Percentiles rank a stretch among this genome's conserved stretches.
These are phyloP conservation scores for Atopsyche davidsoni DNA, from an alignment of 1,140 invertebrate species.

Conservation along the genomic window DNA sequence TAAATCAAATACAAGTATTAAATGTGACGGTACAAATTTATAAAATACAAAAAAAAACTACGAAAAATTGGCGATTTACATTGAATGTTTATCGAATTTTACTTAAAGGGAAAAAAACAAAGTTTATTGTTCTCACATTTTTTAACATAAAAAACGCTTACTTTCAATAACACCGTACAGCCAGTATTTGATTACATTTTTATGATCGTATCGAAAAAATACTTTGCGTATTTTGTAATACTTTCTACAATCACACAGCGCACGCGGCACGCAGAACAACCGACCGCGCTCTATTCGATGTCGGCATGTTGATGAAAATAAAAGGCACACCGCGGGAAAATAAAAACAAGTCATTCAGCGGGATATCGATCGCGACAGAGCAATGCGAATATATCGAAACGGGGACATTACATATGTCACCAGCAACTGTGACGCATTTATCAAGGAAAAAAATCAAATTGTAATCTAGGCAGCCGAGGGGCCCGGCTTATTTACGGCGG, in stretches of 20 bases:
- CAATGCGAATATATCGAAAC: conserved; percentile 16
- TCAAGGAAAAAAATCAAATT: conserved; percentile 30
- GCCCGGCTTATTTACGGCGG: conserved; percentile 16
- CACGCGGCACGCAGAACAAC: background rate
- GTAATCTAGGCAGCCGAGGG: conserved; percentile 21
- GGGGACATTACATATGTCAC: conserved; percentile 20
- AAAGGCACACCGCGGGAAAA: background rate
- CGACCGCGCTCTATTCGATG: background rate
- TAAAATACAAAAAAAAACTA: too few species aligned
- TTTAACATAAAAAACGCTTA: too few species aligned
- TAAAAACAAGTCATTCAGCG: conserved; percentile 1
- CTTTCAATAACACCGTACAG: too few species aligned
- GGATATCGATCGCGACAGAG: conserved; percentile 7
- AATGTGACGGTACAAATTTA: too few species aligned
- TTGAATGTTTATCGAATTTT: too few species aligned
- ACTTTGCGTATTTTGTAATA: too few species aligned
- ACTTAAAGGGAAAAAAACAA: too few species aligned
- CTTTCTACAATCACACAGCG: conserved; percentile 1
- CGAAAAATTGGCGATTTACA: too few species aligned
- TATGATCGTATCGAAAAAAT: too few species aligned
- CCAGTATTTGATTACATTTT: too few species aligned
- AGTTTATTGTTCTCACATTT: too few species aligned
- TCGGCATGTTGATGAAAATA: background rate
- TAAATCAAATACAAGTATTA: too few species aligned
- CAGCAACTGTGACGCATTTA: conserved; percentile 25